phyloP scores from a whole-genome alignment of 1,140 invertebrate species.

The Drosophila arawakana region DNA sequence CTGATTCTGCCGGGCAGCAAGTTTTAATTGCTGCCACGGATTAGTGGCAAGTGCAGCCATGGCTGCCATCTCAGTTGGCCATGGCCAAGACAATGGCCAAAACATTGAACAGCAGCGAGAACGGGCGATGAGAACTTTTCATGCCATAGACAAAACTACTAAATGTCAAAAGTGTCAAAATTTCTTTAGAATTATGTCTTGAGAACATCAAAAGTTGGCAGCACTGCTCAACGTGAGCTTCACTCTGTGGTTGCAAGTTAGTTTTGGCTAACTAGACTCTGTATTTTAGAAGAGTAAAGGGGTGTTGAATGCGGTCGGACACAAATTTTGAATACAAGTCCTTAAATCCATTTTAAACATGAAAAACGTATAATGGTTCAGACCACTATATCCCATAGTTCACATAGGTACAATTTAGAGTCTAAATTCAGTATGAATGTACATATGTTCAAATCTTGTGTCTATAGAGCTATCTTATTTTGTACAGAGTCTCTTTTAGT shows the following conservation, averaged over 20 bases:
- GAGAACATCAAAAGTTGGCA: slow-evolving; percentile 76
- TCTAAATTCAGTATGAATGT: too few species aligned
- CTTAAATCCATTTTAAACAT: too few species aligned
- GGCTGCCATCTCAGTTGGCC: not conserved
- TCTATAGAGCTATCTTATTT: too few species aligned
- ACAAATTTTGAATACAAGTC: too few species aligned
- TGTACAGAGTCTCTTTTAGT: too few species aligned
- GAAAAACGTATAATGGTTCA: too few species aligned
- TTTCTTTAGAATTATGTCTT: slow-evolving; percentile 79
- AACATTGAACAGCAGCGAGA: slow-evolving; percentile 27
- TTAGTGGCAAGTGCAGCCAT: slow-evolving; percentile 35
- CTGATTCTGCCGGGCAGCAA: slow-evolving; percentile 39
- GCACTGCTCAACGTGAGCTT: slow-evolving; percentile 35
- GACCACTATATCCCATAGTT: too few species aligned
- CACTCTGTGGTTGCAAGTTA: slow-evolving; percentile 33
- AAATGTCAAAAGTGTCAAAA: slow-evolving; percentile 83
- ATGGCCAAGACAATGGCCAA: slow-evolving; percentile 60
- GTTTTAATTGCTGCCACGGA: slow-evolving; percentile 76
- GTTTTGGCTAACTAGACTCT: slow-evolving; percentile 3
- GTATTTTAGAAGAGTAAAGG: too few species aligned
- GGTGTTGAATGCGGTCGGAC: too few species aligned
- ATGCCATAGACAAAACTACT: slow-evolving; percentile 77
- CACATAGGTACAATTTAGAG: too few species aligned
- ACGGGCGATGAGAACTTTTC: slow-evolving; percentile 24
- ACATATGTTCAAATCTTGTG: too few species aligned